phyloP scores from a whole-genome alignment of 2,888 invertebrate species.

The Ochropacha duplaris region DNA sequence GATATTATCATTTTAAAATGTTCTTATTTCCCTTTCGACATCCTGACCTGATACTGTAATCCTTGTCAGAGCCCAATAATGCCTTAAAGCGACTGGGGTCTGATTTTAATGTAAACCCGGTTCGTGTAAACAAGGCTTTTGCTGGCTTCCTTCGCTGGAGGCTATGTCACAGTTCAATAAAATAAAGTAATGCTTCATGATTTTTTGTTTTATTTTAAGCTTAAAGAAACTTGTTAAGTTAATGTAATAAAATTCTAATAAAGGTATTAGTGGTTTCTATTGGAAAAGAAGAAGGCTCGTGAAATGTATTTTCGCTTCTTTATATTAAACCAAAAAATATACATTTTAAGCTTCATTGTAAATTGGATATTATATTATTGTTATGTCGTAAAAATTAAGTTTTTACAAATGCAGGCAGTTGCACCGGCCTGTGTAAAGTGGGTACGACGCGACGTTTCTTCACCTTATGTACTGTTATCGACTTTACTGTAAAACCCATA shows the following conservation, averaged over 20 bases:
- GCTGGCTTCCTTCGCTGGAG: slow-evolving; percentile 59
- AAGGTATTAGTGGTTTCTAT: too few relatives aligned
- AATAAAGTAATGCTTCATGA: slow-evolving; percentile 2
- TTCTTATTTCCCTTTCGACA: slow-evolving; percentile 38
- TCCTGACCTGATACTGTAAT: slow-evolving; percentile 47
- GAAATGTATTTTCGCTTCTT: too few relatives aligned
- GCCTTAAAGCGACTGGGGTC: slow-evolving; percentile 62
- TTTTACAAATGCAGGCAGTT: too few relatives aligned
- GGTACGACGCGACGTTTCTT: neutral
- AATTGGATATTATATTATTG: too few relatives aligned
- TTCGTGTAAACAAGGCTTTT: slow-evolving; percentile 73
- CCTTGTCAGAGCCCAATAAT: slow-evolving; percentile 57
- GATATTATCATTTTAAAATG: slow-evolving; percentile 19
- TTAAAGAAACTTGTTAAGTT: too few relatives aligned
- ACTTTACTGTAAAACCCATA: neutral
- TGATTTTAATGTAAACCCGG: slow-evolving; percentile 63
- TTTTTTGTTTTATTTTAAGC: too few relatives aligned
- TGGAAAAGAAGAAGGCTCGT: too few relatives aligned
- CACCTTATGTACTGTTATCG: neutral
- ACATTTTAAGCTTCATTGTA: too few relatives aligned
- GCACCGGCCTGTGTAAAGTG: too few relatives aligned
- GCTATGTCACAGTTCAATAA: slow-evolving; percentile 23
- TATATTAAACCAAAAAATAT: too few relatives aligned
- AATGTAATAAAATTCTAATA: too few relatives aligned
- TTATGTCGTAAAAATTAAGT: too few relatives aligned